Conservation (phyloP, 2,888 invertebrate species). For the Spodoptera littoralis region DNA sequence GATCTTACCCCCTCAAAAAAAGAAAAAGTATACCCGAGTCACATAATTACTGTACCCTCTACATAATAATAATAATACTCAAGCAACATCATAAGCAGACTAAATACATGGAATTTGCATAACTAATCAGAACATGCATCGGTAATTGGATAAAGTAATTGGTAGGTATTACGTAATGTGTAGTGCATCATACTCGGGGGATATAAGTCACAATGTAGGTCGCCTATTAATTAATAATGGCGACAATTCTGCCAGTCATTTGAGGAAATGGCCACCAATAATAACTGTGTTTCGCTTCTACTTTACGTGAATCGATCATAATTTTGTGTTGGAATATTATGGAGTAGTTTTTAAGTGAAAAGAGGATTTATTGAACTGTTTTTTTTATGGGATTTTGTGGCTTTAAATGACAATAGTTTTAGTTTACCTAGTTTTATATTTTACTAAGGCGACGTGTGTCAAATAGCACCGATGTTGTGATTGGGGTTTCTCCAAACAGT, state of each 20-base stretch:
- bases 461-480: too few species aligned
- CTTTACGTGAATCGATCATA: conserved; percentile 15
- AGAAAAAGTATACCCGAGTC: too few species aligned
- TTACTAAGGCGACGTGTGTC: too few species aligned
- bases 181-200: conserved; percentile 8
- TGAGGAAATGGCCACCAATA: conserved; percentile 12
- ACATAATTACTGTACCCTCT: too few species aligned
- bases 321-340: background rate
- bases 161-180: conserved; percentile 32
- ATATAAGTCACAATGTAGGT: conserved; percentile 27
- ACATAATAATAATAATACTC: background rate
- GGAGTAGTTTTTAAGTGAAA: too few species aligned
- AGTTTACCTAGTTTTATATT: too few species aligned
- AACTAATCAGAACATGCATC: conserved; percentile 27
- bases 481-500: too few species aligned
- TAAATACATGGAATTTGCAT: conserved; percentile 33
- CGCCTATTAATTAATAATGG: conserved; percentile 33
- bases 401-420: too few species aligned
- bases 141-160: conserved; percentile 28
- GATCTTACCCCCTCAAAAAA: too few species aligned
- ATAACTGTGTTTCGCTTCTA: conserved; percentile 21
- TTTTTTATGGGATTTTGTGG: too few species aligned
- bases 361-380: too few species aligned
- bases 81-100: conserved; percentile 3
- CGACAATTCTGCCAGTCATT: conserved; percentile 38